Evolutionary conservation across 2,113 vertebrate genomes (phyloP).

Genomic region (Lasiurus borealis): DNA sequence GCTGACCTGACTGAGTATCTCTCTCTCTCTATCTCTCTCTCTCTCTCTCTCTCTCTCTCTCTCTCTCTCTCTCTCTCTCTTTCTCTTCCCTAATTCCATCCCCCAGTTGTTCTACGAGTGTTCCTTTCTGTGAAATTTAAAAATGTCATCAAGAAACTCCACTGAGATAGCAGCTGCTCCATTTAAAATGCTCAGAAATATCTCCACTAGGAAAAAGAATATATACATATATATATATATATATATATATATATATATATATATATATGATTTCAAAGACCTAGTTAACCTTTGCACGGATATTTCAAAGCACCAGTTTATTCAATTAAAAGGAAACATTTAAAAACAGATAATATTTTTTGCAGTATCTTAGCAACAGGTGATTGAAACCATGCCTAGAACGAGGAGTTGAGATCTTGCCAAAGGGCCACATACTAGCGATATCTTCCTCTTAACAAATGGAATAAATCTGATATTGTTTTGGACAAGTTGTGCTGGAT

Average conservation of each 20-base stretch:
- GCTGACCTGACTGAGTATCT: neutral
- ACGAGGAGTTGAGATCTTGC: constrained; percentile 86
- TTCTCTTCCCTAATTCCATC: neutral
- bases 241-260: too few species aligned
- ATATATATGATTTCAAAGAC: constrained; percentile 79
- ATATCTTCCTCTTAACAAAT: constrained; percentile 90
- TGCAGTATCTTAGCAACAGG: constrained; percentile 92
- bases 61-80: too few species aligned
- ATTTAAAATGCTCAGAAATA: constrained; percentile 75
- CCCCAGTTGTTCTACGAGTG: neutral
- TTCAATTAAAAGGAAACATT: constrained; percentile 88
- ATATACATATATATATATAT: too few species aligned
- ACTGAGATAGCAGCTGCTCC: constrained; percentile 75
- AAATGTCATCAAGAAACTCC: constrained; percentile 56
- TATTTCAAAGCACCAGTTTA: constrained; percentile 89
- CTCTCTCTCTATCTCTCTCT: neutral
- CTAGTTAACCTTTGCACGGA: constrained; percentile 84
- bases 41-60: too few species aligned
- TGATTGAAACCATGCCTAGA: constrained; percentile 90
- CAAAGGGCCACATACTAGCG: constrained; percentile 86
- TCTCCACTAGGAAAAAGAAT: constrained; percentile 75
- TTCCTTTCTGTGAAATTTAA: neutral
- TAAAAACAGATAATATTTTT: constrained; percentile 92
- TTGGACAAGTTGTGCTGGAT: constrained; percentile 88
- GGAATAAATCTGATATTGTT: constrained; percentile 91